Conservation (phyloP, 2,888 invertebrate genomes). For the Lasioglossum marginatum region DNA sequence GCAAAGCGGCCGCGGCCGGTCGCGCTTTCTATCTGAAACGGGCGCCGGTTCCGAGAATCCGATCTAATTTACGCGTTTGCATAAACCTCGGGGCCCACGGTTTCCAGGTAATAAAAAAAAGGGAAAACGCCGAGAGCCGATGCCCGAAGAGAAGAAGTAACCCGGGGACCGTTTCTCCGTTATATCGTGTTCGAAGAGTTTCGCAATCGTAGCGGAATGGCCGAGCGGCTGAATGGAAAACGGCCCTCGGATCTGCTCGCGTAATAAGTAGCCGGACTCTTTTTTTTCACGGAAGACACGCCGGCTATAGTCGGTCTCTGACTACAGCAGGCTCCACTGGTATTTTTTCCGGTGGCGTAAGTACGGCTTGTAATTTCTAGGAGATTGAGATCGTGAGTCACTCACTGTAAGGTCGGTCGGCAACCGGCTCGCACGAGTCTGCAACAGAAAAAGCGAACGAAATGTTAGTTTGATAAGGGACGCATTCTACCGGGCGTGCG, state of each 20-base stretch:
- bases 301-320: not conserved
- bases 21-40: slow-evolving; percentile 57
- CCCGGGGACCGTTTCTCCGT: slow-evolving; percentile 41
- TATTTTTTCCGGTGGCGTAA: slow-evolving; percentile 54
- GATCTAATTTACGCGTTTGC: slow-evolving; percentile 67
- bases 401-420: slow-evolving; percentile 83
- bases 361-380: slow-evolving; percentile 60
- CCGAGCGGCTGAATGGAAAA: slow-evolving; percentile 56
- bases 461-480: not conserved
- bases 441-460: slow-evolving; percentile 72
- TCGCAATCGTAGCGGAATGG: slow-evolving; percentile 63
- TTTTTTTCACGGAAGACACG: slow-evolving; percentile 57
- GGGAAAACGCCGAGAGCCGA: not conserved
- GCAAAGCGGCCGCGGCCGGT: slow-evolving; percentile 1
- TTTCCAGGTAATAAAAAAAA: slow-evolving; percentile 46
- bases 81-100: slow-evolving; percentile 49
- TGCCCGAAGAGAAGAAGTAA: not conserved
- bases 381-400: slow-evolving; percentile 70
- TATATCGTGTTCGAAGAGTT: slow-evolving; percentile 51
- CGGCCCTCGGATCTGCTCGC: slow-evolving; percentile 50
- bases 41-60: slow-evolving; percentile 62
- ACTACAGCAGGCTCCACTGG: slow-evolving; percentile 54
- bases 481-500: not conserved
- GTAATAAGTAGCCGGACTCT: slow-evolving; percentile 50
- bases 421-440: slow-evolving; percentile 82